Evolutionary conservation across 2,888 invertebrate genomes (phyloP).

Genomic region (Synergus gifuensis): DNA sequence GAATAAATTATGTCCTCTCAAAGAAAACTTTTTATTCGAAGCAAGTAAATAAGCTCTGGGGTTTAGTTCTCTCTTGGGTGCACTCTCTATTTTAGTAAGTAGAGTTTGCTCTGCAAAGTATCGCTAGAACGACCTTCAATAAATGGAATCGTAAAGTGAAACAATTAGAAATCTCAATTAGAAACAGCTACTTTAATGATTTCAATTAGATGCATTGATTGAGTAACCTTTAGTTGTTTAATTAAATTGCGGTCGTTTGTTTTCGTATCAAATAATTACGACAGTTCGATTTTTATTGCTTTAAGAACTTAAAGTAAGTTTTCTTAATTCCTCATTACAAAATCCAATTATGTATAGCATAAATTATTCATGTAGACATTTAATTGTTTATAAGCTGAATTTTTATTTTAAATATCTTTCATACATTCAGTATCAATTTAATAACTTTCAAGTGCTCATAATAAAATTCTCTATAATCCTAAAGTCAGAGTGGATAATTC

Average conservation of each 20-base stretch:
- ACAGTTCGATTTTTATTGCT: slow-evolving; percentile 8
- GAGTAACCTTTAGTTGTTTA: not conserved
- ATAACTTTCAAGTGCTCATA: slow-evolving; percentile 9
- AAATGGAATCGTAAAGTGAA: slow-evolving; percentile 11
- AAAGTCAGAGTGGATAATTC: not conserved
- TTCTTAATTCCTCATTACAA: not conserved
- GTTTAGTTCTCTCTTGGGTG: not conserved
- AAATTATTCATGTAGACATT: not conserved
- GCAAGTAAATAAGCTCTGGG: not conserved
- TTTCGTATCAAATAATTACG: not conserved
- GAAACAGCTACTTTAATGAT: slow-evolving; percentile 5
- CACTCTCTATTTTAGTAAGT: not conserved
- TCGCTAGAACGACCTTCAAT: slow-evolving; percentile 6
- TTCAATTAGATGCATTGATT: slow-evolving; percentile 34
- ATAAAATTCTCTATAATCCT: not conserved
- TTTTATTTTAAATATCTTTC: too few relatives aligned
- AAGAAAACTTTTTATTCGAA: not conserved
- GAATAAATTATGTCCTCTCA: not conserved
- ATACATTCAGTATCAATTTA: not conserved
- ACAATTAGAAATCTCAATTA: slow-evolving; percentile 25
- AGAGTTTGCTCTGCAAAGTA: not conserved
- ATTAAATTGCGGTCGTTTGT: slow-evolving; percentile 24
- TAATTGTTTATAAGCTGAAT: not conserved
- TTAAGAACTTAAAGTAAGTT: not conserved
- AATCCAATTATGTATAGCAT: not conserved